These are phyloP conservation scores for Pyrrhosoma nymphula DNA, from an alignment of 2,888 invertebrate species.

Conservation along the genomic window DNA sequence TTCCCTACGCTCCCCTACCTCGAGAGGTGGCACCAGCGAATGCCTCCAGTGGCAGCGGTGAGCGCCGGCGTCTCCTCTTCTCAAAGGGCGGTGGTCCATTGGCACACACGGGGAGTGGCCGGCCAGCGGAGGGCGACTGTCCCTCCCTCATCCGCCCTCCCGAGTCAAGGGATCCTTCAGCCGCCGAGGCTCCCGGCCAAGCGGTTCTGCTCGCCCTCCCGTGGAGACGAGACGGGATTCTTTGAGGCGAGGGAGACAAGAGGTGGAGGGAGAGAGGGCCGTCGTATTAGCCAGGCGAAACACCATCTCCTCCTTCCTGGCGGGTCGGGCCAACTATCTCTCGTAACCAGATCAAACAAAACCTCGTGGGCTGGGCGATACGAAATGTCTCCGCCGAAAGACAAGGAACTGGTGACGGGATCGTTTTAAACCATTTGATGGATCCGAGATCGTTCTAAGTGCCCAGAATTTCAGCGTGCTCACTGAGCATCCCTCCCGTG, in stretches of 20 bases:
- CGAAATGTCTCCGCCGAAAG: not conserved
- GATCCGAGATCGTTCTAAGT: not conserved
- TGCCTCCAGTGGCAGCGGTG: too few relatives aligned
- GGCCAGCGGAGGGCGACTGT: not conserved
- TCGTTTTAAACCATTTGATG: not conserved
- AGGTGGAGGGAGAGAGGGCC: not conserved
- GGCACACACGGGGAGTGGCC: not conserved
- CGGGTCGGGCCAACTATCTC: not conserved
- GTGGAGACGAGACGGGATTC: not conserved
- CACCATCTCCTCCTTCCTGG: not conserved
- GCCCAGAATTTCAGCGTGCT: not conserved
- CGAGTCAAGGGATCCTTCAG: not conserved
- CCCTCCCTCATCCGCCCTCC: too few relatives aligned
- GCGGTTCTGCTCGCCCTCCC: slow-evolving; percentile 21
- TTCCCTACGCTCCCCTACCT: not conserved
- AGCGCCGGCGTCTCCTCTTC: not conserved
- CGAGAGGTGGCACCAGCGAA: not conserved
- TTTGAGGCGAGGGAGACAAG: not conserved
- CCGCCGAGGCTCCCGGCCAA: not conserved
- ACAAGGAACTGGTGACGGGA: not conserved
- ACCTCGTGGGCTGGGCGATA: not conserved
- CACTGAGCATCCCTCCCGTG: not conserved
- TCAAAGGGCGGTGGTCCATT: not conserved
- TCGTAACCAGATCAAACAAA: not conserved
- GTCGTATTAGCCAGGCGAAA: slow-evolving; percentile 13